Conservation (phyloP, 2,113 vertebrate genomes). For the Gasterosteus nipponicus region DNA sequence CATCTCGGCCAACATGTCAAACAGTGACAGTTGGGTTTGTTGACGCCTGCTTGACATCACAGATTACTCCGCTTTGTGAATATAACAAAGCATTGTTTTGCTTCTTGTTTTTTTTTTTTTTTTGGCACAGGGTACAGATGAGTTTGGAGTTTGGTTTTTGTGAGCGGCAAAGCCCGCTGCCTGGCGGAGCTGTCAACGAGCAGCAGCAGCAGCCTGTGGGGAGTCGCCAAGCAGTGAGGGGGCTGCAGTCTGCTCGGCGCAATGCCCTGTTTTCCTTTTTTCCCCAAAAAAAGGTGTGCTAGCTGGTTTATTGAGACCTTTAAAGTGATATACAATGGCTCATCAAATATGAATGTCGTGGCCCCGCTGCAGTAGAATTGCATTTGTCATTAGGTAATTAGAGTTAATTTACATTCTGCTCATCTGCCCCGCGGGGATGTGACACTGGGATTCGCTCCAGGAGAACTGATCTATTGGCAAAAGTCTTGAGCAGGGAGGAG, state of each 20-base stretch:
- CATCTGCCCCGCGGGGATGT: conserved; percentile 50
- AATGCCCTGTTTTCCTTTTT: conserved; percentile 35
- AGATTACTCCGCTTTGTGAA: conserved; percentile 64
- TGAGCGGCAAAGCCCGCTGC: conserved; percentile 48
- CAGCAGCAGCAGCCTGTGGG: conserved; percentile 54
- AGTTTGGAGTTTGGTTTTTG: conserved; percentile 73
- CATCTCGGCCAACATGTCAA: conserved; percentile 32
- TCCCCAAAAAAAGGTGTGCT: conserved; percentile 27
- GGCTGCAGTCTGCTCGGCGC: conserved; percentile 35
- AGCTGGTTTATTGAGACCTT: conserved; percentile 68
- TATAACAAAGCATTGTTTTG: conserved; percentile 63
- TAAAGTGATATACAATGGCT: conserved; percentile 66
- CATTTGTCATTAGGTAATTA: conserved; percentile 70
- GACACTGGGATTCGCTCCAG: conserved; percentile 53
- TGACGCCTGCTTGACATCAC: conserved; percentile 46
- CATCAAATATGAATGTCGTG: conserved; percentile 68
- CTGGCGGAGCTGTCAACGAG: conserved; percentile 61
- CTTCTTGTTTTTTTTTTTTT: neutral
- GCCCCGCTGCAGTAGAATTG: conserved; percentile 48
- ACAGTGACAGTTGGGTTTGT: conserved; percentile 36
- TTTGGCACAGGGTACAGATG: conserved; percentile 64
- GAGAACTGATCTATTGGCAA: conserved; percentile 51
- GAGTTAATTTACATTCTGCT: conserved; percentile 51
- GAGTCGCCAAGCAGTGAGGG: conserved; percentile 44
- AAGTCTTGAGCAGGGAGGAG: conserved; percentile 24